Evolutionary conservation across 2,888 invertebrate genomes (phyloP).

Genomic region (Lydus trimaculatus): DNA sequence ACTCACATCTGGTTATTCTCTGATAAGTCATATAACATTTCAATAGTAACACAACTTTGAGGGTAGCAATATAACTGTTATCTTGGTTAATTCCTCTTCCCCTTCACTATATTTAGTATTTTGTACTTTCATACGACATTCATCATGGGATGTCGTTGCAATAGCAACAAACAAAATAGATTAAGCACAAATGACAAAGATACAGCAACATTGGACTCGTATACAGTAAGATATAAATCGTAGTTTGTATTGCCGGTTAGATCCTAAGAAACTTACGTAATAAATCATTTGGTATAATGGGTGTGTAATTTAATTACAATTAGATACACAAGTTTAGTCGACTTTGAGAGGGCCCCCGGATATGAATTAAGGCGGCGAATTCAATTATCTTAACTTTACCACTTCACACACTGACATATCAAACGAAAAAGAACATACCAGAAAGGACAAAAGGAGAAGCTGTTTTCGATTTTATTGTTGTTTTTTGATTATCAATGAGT

Average conservation of each 20-base stretch:
- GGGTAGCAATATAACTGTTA: not conserved
- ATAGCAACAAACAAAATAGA: conserved; percentile 30
- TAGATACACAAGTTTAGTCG: conserved; percentile 51
- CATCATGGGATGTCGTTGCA: not conserved
- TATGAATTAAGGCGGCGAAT: conserved; percentile 40
- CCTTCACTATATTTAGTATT: not conserved
- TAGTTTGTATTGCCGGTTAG: conserved; percentile 46
- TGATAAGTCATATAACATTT: not conserved
- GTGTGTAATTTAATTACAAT: conserved; percentile 57
- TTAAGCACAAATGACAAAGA: conserved; percentile 36
- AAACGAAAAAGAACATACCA: too few species aligned
- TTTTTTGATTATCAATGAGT: too few species aligned
- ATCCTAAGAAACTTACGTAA: conserved; percentile 50
- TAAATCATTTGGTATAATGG: conserved; percentile 55
- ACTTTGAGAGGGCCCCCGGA: conserved; percentile 38
- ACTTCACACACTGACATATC: conserved; percentile 20
- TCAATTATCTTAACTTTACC: conserved; percentile 34
- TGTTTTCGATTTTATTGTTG: too few species aligned
- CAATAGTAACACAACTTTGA: not conserved
- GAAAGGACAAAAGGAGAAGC: too few species aligned
- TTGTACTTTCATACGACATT: not conserved
- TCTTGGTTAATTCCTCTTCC: not conserved
- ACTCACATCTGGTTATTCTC: not conserved
- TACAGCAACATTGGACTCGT: conserved; percentile 36
- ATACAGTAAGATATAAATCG: conserved; percentile 45